Evolutionary conservation across 2,113 vertebrate genomes (phyloP).

Genomic region (Martes martes): DNA sequence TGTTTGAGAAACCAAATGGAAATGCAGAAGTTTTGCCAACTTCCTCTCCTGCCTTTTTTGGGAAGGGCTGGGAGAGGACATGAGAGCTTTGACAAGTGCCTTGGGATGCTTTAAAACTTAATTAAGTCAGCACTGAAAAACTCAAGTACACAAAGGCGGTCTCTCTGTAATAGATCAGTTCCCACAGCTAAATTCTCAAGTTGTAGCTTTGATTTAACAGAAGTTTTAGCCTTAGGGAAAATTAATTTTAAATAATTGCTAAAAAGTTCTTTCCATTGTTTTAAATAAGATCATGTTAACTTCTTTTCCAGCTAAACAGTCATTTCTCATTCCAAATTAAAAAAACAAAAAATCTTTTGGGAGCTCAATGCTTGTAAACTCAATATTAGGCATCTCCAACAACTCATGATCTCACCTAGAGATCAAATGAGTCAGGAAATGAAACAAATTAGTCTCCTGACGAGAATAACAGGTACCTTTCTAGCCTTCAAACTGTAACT

Average conservation of each 20-base stretch:
- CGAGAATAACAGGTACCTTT: neutral
- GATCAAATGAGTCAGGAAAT: slow-evolving; percentile 28
- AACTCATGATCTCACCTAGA: slow-evolving; percentile 31
- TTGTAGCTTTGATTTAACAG: neutral
- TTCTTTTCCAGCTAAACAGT: slow-evolving; percentile 25
- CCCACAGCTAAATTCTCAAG: neutral
- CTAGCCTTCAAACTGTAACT: neutral
- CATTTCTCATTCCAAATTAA: slow-evolving; percentile 2
- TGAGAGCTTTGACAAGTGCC: neutral
- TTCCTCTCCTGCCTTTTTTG: neutral
- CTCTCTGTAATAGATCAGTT: neutral
- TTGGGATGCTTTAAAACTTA: neutral
- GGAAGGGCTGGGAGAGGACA: neutral
- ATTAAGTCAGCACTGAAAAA: neutral
- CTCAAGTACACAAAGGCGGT: neutral
- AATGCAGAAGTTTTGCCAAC: neutral
- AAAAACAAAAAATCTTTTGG: neutral
- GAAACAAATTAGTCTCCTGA: slow-evolving; percentile 29
- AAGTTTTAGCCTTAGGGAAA: slow-evolving; percentile 22
- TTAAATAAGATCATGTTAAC: slow-evolving; percentile 28
- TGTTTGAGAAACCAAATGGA: neutral
- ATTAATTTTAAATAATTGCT: slow-evolving; percentile 33
- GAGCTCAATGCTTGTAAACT: neutral
- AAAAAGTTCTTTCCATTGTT: slow-evolving; percentile 24
- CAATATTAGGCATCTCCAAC: slow-evolving; percentile 11